phyloP scores from a whole-genome alignment of 2,888 invertebrate species.

The Heliconius cydno region DNA sequence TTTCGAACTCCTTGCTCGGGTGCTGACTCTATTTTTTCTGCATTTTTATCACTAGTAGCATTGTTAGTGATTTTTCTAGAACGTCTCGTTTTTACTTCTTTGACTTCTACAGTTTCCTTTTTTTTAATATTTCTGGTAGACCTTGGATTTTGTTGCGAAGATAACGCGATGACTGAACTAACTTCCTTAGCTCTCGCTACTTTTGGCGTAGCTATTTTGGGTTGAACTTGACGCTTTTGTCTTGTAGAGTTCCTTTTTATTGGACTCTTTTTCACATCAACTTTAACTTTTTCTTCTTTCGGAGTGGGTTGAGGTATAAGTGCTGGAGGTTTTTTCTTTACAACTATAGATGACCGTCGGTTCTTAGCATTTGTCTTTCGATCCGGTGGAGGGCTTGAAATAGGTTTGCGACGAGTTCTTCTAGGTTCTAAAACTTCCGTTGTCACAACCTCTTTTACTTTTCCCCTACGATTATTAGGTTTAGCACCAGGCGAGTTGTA shows the following conservation, averaged over 20 bases:
- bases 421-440: slow-evolving; percentile 25
- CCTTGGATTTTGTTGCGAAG: slow-evolving; percentile 59
- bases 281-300: slow-evolving; percentile 38
- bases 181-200: slow-evolving; percentile 32
- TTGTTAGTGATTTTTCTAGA: slow-evolving; percentile 48
- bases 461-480: slow-evolving; percentile 22
- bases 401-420: slow-evolving; percentile 27
- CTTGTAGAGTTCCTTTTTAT: slow-evolving; percentile 52
- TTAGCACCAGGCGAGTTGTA: slow-evolving; percentile 27
- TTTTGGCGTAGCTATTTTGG: slow-evolving; percentile 33
- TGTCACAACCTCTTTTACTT: slow-evolving; percentile 11
- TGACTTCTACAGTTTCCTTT: neutral
- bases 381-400: neutral
- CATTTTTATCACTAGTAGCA: slow-evolving; percentile 20
- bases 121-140: slow-evolving; percentile 41
- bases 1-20: slow-evolving; percentile 45
- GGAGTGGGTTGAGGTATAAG: slow-evolving; percentile 52
- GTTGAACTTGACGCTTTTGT: slow-evolving; percentile 46
- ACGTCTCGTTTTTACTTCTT: slow-evolving; percentile 35
- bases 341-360: slow-evolving; percentile 56
- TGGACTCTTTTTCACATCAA: slow-evolving; percentile 44
- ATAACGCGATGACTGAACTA: slow-evolving; percentile 55
- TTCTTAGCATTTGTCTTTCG: slow-evolving; percentile 49
- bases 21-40: slow-evolving; percentile 42
- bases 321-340: slow-evolving; percentile 61